Conservation (phyloP, 2,113 vertebrate species). For the Candoia aspera region DNA sequence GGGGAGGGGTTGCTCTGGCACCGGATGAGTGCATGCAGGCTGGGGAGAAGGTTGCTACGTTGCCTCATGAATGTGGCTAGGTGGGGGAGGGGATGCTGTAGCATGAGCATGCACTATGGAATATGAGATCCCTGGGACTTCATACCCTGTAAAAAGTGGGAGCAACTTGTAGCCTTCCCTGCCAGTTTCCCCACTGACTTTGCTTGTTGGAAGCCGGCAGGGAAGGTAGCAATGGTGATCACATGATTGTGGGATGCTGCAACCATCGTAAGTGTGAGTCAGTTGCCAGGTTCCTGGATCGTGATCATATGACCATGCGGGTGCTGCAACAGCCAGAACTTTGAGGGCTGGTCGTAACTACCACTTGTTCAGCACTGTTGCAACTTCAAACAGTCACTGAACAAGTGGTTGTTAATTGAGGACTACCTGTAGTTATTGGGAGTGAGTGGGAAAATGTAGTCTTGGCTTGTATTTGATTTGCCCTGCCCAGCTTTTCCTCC, state of each 20-base stretch:
- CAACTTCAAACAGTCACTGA: neutral
- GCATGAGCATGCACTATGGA: neutral
- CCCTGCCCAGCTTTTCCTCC: neutral
- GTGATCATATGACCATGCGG: neutral
- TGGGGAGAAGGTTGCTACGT: neutral
- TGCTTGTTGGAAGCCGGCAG: neutral
- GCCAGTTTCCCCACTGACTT: neutral
- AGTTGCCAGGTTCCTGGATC: neutral
- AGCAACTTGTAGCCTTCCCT: too few species aligned
- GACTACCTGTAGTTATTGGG: neutral
- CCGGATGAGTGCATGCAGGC: neutral
- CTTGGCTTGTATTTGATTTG: neutral
- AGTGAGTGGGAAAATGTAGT: neutral
- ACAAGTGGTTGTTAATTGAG: neutral
- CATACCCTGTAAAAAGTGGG: too few species aligned
- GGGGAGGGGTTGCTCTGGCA: neutral
- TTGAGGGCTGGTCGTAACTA: neutral
- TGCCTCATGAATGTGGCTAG: neutral
- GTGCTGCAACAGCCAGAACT: neutral
- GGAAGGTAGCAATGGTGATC: neutral
- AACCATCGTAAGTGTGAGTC: neutral
- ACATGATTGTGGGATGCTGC: neutral
- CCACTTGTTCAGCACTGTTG: neutral
- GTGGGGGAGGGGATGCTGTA: neutral
- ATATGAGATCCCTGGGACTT: neutral